Base-by-base conservation (phyloP, 1,140 invertebrate genomes). In the Vollenhovia emeryi region DNA sequence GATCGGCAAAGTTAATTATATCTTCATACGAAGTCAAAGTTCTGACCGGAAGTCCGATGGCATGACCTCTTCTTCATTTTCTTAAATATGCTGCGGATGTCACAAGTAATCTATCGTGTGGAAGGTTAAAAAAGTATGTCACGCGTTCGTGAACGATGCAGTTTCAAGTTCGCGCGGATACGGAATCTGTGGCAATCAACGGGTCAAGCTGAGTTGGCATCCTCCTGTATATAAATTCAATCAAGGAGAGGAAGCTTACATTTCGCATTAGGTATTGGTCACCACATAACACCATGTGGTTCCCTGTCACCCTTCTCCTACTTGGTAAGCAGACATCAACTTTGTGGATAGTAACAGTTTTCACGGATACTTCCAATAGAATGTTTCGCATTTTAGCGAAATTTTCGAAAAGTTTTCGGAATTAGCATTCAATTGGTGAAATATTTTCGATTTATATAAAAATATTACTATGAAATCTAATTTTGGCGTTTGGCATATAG, bases 311-410 rank as follows among this genome's bases (percentile, higher is more conserved):
- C 24, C 62, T 93, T 6, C 66, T 93, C 9, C 60, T 93, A 33
- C 74, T 93, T n/a, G 90, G 93, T 93, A 91, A 93, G 92, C 91
- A 48, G n/a, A 78, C 15, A 21, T 15, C 3, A 33, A 76, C 11
- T 74, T 74, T 74, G 3, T 1, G 1, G 0, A 36, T 57, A 18
- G 0, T 59, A 52, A 11, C 15, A 15, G 0, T 2, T 45, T 76
- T 6, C 33, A 36, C 6, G 33, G 6, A 36, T 5, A 36, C 6
- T 36, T 33, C 40, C n/a, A 33, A n/a, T 30, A 21, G 2, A 33
- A 76, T 75, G 4, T 43, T 15, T 60, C 5, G 13, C 33, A 36
- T 3, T 27, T 57, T 0, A 9, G 27, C 18, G 2, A 74, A 27
- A 74, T 3, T 57, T 43, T 43, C 6, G 2, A 40, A 21, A 15